Percentiles rank a stretch among this genome's conserved stretches.
These are phyloP conservation scores for Lycia hirtaria DNA, from an alignment of 2,888 invertebrate species.

Conservation along the genomic window DNA sequence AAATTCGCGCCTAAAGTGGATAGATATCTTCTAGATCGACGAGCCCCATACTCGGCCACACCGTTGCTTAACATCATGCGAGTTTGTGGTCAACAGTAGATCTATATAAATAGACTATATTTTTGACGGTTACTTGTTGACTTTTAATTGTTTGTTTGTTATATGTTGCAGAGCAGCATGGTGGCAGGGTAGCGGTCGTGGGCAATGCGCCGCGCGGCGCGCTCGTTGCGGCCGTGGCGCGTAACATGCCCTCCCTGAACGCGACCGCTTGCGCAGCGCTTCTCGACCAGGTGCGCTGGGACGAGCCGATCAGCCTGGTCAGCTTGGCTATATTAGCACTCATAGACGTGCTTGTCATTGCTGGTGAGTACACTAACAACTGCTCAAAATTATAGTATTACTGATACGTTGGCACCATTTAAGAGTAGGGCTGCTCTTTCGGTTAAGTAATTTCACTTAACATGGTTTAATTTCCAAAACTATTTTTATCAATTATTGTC, in stretches of 20 bases:
- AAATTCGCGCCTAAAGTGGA: no score
- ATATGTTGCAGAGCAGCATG: constrained; percentile 50
- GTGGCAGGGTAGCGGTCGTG: constrained; percentile 48
- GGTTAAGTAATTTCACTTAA: no score
- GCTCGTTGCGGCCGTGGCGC: constrained; percentile 56
- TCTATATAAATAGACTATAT: no score
- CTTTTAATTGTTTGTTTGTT: neutral
- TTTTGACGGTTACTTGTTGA: neutral
- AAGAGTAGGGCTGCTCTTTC: no score
- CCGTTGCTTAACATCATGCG: no score
- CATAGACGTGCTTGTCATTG: constrained; percentile 95
- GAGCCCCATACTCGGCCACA: no score
- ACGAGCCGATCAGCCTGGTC: constrained; percentile 90
- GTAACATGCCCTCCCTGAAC: constrained; percentile 91
- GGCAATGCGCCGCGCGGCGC: constrained; percentile 66
- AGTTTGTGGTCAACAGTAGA: no score
- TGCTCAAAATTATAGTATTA: neutral
- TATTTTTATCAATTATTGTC: no score
- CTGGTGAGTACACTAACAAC: constrained; percentile 79
- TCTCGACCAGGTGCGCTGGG: constrained; percentile 92
- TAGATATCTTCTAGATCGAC: no score
- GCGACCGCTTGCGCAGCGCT: constrained; percentile 92
- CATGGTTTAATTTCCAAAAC: no score
- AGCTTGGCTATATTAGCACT: constrained; percentile 92
- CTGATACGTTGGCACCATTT: no score